Evolutionary conservation across 2,113 vertebrate species (phyloP), one percentile per base, ranked within the genome.

Genomic region (Urocolius indicus): DNA sequence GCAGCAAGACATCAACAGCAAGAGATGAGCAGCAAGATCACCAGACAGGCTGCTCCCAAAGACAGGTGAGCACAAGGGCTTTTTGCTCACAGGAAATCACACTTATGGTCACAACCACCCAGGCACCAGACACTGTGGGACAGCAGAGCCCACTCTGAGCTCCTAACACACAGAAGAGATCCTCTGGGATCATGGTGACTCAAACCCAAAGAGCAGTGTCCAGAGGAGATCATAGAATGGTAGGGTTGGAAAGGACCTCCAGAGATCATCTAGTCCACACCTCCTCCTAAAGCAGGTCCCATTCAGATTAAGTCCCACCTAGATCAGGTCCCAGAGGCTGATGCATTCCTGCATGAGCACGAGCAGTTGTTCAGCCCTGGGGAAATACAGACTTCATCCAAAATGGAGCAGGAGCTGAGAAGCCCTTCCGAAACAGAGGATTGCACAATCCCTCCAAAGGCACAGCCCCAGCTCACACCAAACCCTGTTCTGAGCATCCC

Each of bases 171-270:
- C 16, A 20, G 5, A 55, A 13, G 17, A 84, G 51, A n/a, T 80
- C 73, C 66, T 34, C 78, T 16, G 0, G 1, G 57, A 22, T 48
- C 38, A 7, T 0, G 4, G 38, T 57, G 34, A 65, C 62, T 34
- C 0, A 3, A 41, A 34, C 9, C 52, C 72, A n/a, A 13, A 68
- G 54, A 1, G 2, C 24, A 7, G 1, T 0, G 1, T 43, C 67
- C 5, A 1, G 12, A 41, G 38, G 38, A 41, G 38, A 41, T 41
- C 38, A 41, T 12, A 41, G 38, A 10, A 41, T 41, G 38, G 38
- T 41, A 41, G 38, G 38, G 38, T 41, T 41, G 38, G 38, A 41
- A 41, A 12, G 38, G 38, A 41, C 38, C 38, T 41, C 38, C 38
- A 41, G 38, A 41, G 38, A 41, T 41, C 38, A 41, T 12, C 38